A percentile compares a stretch with the other conserved stretches of the same genome.
Conservation (phyloP, 2,797 vertebrate species). For the Artibeus jamaicensis region DNA sequence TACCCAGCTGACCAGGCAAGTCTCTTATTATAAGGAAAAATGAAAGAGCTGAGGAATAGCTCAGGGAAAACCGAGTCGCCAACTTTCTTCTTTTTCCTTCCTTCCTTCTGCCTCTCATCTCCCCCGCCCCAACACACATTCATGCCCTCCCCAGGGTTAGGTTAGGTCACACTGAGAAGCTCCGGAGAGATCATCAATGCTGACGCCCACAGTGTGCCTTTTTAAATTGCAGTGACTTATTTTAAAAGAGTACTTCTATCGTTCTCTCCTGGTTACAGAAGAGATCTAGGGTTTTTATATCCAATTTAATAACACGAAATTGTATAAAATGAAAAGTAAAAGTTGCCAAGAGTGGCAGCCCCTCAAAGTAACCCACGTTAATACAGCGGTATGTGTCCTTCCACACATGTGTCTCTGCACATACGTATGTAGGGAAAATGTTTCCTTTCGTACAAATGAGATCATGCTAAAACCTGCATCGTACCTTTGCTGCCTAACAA, state of each 20-base stretch:
- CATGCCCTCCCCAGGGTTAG: background rate
- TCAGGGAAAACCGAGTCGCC: background rate
- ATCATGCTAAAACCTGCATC: background rate
- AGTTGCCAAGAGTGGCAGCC: background rate
- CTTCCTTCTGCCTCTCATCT: background rate
- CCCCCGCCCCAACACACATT: background rate
- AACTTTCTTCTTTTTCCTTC: background rate
- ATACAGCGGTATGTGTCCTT: background rate
- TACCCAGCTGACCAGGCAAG: background rate
- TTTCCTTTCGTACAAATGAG: background rate
- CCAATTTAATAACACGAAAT: background rate
- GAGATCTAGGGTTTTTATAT: background rate
- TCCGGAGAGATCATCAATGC: background rate
- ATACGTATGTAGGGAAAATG: background rate
- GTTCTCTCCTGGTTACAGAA: background rate
- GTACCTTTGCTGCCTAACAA: background rate
- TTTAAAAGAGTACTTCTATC: background rate
- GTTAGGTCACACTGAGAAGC: background rate
- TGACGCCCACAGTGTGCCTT: background rate
- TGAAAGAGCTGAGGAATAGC: background rate
- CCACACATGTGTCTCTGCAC: background rate
- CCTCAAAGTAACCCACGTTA: background rate
- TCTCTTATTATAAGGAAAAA: conserved; percentile 5
- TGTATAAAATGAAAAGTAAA: conserved; percentile 17
- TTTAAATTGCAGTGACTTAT: background rate